Conservation (phyloP, 2,113 vertebrate genomes). For the Crotalus tigris region DNA sequence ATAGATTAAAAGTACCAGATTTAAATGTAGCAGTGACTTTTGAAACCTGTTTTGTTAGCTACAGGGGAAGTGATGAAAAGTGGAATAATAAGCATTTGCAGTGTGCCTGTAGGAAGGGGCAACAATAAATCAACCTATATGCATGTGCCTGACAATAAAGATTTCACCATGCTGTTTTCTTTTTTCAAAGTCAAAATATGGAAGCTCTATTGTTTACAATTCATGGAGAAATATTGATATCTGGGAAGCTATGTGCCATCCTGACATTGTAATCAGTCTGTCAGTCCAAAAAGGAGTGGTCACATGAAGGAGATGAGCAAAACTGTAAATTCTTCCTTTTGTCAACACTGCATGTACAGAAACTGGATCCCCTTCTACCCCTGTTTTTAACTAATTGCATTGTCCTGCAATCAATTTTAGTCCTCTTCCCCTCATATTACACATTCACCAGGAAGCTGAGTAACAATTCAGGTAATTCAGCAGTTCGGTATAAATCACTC, state of each 20-base stretch:
- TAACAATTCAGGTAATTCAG: not conserved
- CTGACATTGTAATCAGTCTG: not conserved
- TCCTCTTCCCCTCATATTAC: not conserved
- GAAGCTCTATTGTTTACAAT: not conserved
- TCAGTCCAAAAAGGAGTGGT: not conserved
- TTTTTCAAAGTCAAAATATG: not conserved
- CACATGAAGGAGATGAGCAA: not conserved
- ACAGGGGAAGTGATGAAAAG: not conserved
- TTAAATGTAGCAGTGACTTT: not conserved
- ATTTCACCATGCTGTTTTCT: not conserved
- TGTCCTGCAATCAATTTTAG: not conserved
- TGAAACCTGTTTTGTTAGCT: not conserved
- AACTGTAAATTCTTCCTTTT: not conserved
- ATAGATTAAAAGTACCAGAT: not conserved
- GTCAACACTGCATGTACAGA: not conserved
- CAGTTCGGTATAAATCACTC: not conserved
- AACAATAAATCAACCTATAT: not conserved
- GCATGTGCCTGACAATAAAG: not conserved
- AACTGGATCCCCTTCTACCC: not conserved
- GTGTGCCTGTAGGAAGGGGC: not conserved
- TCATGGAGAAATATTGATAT: not conserved
- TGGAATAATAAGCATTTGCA: not conserved
- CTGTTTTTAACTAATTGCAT: not conserved
- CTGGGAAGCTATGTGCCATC: not conserved
- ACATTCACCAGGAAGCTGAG: not conserved